A percentile compares a stretch with the other conserved stretches of the same genome.
Conservation (phyloP, 1,140 invertebrate genomes). For the Dinoponera quadriceps region DNA sequence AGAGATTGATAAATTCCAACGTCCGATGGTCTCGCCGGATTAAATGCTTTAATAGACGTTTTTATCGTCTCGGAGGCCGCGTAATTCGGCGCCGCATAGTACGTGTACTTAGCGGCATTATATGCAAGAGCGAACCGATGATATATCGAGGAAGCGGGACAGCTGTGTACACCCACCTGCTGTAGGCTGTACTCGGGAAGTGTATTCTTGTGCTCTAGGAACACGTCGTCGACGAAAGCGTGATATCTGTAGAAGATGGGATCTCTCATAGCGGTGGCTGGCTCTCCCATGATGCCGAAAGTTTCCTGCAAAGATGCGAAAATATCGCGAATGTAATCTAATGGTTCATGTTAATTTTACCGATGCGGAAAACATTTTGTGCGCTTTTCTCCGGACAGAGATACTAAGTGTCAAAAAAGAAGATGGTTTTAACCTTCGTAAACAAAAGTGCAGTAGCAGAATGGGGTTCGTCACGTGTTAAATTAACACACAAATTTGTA, state of each 20-base stretch:
- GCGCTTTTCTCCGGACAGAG: no score
- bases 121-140: conserved; percentile 49
- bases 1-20: conserved; percentile 42
- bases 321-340: background rate
- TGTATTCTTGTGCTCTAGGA: conserved; percentile 91
- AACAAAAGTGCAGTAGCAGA: no score
- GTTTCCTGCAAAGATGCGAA: conserved; percentile 84
- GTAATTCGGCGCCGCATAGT: conserved; percentile 27
- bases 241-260: conserved; percentile 95
- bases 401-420: no score
- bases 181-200: conserved; percentile 88
- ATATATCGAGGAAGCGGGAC: conserved; percentile 50
- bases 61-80: conserved; percentile 26
- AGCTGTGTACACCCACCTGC: conserved; percentile 82
- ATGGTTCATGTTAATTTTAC: background rate
- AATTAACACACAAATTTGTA: no score
- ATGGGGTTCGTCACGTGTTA: no score
- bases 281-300: conserved; percentile 90
- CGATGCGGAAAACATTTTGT: background rate
- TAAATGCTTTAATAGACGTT: conserved; percentile 39
- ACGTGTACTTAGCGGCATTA: conserved; percentile 54
- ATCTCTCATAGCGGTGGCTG: conserved; percentile 92
- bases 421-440: no score
- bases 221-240: conserved; percentile 92
- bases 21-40: conserved; percentile 6